phyloP scores from a whole-genome alignment of 2,888 invertebrate genomes.

The Tinea semifulvella region DNA sequence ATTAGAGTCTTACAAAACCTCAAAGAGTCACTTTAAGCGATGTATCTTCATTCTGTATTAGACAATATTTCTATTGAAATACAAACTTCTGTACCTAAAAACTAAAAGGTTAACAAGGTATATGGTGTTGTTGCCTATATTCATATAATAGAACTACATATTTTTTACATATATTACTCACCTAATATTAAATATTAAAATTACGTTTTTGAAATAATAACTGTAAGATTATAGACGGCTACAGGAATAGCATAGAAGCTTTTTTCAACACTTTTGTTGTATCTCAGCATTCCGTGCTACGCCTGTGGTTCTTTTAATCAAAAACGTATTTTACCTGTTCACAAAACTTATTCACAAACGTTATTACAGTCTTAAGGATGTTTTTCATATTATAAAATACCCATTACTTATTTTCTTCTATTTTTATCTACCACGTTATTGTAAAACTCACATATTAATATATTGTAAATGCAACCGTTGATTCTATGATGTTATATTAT shows the following conservation, averaged over 20 bases:
- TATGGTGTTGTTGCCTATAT: conserved; percentile 1
- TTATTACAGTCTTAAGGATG: not conserved
- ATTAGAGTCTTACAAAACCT: not conserved
- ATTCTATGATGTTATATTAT: conserved; percentile 56
- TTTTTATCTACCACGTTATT: conserved; percentile 21
- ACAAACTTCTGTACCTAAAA: not conserved
- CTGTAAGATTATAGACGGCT: no score
- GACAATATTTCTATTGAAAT: not conserved
- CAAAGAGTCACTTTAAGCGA: not conserved
- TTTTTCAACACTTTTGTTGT: no score
- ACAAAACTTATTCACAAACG: conserved; percentile 12
- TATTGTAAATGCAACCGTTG: conserved; percentile 54
- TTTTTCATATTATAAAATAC: conserved; percentile 15
- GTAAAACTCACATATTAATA: conserved; percentile 26
- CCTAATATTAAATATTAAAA: no score
- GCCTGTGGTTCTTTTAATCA: not conserved
- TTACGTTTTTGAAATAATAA: no score
- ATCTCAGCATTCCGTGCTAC: no score
- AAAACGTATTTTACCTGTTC: conserved; percentile 3
- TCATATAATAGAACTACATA: not conserved
- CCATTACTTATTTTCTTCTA: conserved; percentile 14
- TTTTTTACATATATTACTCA: conserved; percentile 4
- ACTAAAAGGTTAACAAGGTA: not conserved
- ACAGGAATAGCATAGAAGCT: no score
- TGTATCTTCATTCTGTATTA: not conserved